Evolutionary conservation across 2,113 vertebrate genomes (phyloP).

Genomic region (Agelaius tricolor): DNA sequence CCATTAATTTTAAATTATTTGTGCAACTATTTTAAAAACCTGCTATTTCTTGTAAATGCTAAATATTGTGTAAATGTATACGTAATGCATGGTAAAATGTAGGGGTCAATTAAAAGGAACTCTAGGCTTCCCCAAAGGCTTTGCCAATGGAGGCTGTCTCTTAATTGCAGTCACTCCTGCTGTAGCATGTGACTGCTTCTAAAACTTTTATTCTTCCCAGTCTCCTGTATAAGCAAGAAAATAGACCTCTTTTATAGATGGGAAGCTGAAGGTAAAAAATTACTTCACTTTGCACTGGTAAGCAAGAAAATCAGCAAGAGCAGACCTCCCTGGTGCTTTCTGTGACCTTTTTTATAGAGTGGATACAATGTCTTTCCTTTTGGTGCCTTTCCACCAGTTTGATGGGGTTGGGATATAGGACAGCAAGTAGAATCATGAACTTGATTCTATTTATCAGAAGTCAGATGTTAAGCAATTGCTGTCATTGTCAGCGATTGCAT

Average conservation of each 20-base stretch:
- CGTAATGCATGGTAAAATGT: background rate
- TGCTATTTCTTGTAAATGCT: slow-evolving; percentile 1
- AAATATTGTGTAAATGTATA: background rate
- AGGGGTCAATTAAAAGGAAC: background rate
- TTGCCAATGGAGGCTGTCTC: background rate
- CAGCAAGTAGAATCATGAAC: background rate
- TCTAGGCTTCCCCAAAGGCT: background rate
- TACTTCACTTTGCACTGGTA: background rate
- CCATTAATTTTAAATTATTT: background rate
- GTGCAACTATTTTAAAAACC: background rate
- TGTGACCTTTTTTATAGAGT: background rate
- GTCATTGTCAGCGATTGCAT: background rate
- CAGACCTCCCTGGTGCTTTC: background rate
- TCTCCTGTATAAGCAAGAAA: background rate
- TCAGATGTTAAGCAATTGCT: background rate
- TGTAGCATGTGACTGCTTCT: background rate
- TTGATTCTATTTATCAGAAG: background rate
- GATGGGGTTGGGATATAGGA: background rate
- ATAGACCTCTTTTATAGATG: background rate
- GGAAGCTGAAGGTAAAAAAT: background rate
- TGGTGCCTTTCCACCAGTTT: background rate
- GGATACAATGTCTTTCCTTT: background rate
- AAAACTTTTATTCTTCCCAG: background rate
- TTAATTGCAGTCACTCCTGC: background rate
- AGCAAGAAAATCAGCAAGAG: background rate